phyloP scores from a whole-genome alignment of 2,797 vertebrate species.

The Pseudochromis fuscus region DNA sequence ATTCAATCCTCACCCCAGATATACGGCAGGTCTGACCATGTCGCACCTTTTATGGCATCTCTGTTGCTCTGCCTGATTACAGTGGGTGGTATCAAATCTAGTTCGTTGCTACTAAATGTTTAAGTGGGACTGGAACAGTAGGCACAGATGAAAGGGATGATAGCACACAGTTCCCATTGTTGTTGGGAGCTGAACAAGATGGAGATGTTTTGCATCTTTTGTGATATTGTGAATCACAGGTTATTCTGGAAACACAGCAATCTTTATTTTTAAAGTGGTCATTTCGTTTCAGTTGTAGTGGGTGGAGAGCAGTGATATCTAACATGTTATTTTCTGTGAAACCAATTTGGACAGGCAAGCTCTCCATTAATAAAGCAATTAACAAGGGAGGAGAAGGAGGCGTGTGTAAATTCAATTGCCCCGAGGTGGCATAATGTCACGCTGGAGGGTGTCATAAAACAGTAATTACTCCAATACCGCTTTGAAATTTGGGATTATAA shows the following conservation, averaged over 20 bases:
- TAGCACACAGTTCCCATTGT: neutral
- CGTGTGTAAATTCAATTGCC: slow-evolving; percentile 66
- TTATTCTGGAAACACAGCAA: no score
- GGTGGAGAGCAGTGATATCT: slow-evolving; percentile 28
- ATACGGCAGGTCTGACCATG: slow-evolving; percentile 7
- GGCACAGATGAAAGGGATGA: slow-evolving; percentile 26
- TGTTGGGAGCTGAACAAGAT: slow-evolving; percentile 34
- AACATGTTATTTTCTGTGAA: slow-evolving; percentile 48
- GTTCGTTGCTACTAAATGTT: slow-evolving; percentile 36
- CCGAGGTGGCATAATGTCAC: slow-evolving; percentile 51
- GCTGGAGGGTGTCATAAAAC: slow-evolving; percentile 71
- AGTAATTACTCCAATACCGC: slow-evolving; percentile 75
- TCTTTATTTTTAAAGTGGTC: neutral
- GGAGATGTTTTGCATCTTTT: slow-evolving; percentile 35
- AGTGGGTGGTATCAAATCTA: neutral
- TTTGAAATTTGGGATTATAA: slow-evolving; percentile 55
- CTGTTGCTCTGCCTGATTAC: slow-evolving; percentile 14
- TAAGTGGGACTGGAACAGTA: slow-evolving; percentile 1
- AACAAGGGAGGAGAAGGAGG: slow-evolving; percentile 46
- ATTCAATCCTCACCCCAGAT: slow-evolving; percentile 7
- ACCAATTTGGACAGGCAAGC: slow-evolving; percentile 44
- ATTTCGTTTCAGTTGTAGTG: slow-evolving; percentile 20
- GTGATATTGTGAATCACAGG: neutral
- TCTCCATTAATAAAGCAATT: slow-evolving; percentile 78
- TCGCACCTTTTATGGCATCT: neutral